A percentile compares a stretch with the other conserved stretches of the same genome.
Conservation (phyloP, 92 coral and sea anemone genomes). For the Phenganax subtilis region DNA sequence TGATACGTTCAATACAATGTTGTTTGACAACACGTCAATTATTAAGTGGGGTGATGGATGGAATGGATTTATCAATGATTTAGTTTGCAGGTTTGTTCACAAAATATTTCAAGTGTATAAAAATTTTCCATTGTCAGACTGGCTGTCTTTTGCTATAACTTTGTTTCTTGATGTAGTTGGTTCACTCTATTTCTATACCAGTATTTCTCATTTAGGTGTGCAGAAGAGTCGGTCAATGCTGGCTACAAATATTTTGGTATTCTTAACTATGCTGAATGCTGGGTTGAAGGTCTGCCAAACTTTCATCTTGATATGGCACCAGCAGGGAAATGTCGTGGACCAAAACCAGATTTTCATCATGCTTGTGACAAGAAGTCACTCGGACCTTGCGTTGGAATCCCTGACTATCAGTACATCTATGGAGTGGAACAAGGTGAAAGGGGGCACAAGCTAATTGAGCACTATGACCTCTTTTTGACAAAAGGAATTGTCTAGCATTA, state of each 20-base stretch:
- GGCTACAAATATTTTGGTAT: slow-evolving; percentile 36
- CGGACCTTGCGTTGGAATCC: slow-evolving; percentile 35
- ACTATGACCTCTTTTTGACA: too few relatives aligned
- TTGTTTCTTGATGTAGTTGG: too few relatives aligned
- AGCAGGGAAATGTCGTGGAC: slow-evolving; percentile 14
- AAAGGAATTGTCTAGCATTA: too few relatives aligned
- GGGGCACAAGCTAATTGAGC: too few relatives aligned
- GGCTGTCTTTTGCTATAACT: background rate
- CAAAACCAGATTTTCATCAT: slow-evolving; percentile 1
- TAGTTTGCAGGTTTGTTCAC: slow-evolving; percentile 30
- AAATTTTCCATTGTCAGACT: background rate
- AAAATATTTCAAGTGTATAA: background rate
- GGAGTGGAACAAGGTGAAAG: slow-evolving; percentile 27
- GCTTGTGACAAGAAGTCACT: slow-evolving; percentile 25
- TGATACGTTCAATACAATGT: slow-evolving; percentile 19
- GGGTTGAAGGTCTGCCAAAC: slow-evolving; percentile 32
- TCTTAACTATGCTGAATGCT: slow-evolving; percentile 35
- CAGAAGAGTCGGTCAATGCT: slow-evolving; percentile 10
- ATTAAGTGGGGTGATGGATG: slow-evolving; percentile 31
- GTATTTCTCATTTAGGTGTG: slow-evolving; percentile 13
- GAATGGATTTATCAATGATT: slow-evolving; percentile 36
- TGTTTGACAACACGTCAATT: slow-evolving; percentile 12
- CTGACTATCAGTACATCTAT: slow-evolving; percentile 37
- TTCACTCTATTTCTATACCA: background rate
- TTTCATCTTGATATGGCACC: slow-evolving; percentile 15